Evolutionary conservation across 2,888 invertebrate species (phyloP), one percentile per base, ranked within the genome.

Genomic region (Drosophila mayaguana): DNA sequence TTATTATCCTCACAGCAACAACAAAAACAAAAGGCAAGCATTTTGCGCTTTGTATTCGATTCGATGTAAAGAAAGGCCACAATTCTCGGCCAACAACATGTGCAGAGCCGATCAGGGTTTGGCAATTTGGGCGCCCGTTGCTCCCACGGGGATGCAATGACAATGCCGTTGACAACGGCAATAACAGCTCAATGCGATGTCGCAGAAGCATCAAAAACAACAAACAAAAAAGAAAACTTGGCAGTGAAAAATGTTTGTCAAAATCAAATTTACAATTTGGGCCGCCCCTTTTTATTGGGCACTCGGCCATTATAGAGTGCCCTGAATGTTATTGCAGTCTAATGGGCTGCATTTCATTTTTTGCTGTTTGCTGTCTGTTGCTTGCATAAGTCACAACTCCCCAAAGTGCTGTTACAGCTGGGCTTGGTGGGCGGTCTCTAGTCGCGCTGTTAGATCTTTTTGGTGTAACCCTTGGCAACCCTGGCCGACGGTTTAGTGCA

Each of bases 71-170:
- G 63, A 72, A 64, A 59, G 63, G 64, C 72, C 53, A 57, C 77
- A 77, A 50, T 42, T 46, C 65, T 69, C n/a, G 55, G 54, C 50
- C 55, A 68, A 68, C 55, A 73, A 62, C 76, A 60, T 76, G 76
- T 79, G 76, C 65, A 61, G 66, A 65, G 55, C 66, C 43, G 63
- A 65, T 60, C 61, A 55, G 67, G 38, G 62, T 48, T 56, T 72
- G 63, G 63, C 77, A 79, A 72, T 86, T 83, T 78, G 42, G 70
- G 64, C 72, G 72, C 79, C 51, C 45, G 62, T 36, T 64, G 75
- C 74, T 87, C 87, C 87, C 87, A 87, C 87, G 88, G 87, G 87
- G 88, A 87, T 87, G 79, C 88, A 80, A 75, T 66, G 59, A 43
- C 68, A 60, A 60, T 77, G 69, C 54, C 40, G 54, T 25, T 54